phyloP scores from a whole-genome alignment of 2,113 vertebrate species.

The Gavialis gangeticus region DNA sequence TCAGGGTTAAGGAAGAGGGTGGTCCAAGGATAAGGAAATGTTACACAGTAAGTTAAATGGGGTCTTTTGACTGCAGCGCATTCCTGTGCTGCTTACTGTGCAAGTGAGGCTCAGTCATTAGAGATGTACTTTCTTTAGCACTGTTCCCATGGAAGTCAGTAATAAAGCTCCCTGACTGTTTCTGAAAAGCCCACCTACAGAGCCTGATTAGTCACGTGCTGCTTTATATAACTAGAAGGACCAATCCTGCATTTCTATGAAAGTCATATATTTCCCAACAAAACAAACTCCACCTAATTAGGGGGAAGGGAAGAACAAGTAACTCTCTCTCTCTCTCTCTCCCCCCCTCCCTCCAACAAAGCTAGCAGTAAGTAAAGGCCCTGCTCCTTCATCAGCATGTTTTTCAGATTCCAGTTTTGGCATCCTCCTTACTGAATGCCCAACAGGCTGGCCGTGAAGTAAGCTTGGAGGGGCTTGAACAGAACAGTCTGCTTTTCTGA shows the following conservation, averaged over 20 bases:
- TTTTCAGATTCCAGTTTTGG: not conserved
- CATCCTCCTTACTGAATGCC: not conserved
- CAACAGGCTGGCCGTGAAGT: not conserved
- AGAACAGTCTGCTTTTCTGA: not conserved
- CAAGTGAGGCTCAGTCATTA: not conserved
- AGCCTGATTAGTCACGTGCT: not conserved
- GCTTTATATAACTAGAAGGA: not conserved
- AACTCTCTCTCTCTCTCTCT: not conserved
- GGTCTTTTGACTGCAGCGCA: not conserved
- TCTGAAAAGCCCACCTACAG: not conserved
- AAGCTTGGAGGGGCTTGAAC: not conserved
- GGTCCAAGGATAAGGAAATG: not conserved
- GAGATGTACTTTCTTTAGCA: not conserved
- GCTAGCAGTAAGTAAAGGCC: not conserved
- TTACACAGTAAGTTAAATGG: slow-evolving; percentile 10
- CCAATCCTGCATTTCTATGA: not conserved
- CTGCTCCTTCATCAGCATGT: rapidly evolving
- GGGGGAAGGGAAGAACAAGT: not conserved
- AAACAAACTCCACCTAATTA: not conserved
- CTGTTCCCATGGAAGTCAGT: not conserved
- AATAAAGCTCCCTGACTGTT: not conserved
- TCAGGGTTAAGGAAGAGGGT: not conserved
- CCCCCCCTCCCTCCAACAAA: rapidly evolving
- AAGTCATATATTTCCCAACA: not conserved
- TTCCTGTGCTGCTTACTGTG: not conserved